Evolutionary conservation across 2,888 invertebrate species (phyloP).

Genomic region (Molorchus minor): DNA sequence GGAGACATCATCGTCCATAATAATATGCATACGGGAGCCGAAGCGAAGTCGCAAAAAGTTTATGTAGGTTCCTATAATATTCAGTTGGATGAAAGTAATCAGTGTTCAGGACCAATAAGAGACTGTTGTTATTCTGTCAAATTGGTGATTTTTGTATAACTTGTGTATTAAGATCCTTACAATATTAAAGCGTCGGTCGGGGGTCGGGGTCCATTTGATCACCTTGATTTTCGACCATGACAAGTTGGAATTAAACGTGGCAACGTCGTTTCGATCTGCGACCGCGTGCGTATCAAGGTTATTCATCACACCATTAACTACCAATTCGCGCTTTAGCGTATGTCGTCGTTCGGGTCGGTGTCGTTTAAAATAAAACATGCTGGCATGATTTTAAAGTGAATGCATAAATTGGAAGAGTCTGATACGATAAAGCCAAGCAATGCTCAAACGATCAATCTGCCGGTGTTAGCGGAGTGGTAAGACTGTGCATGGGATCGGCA

Average conservation of each 20-base stretch:
- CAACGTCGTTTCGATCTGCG: constrained; percentile 39
- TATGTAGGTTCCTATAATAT: background rate
- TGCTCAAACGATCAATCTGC: background rate
- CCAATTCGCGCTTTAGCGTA: constrained; percentile 19
- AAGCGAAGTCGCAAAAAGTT: background rate
- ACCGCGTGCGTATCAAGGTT: constrained; percentile 51
- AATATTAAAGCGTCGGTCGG: constrained; percentile 32
- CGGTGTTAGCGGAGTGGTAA: background rate
- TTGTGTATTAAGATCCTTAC: no score
- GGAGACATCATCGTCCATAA: background rate
- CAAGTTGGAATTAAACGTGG: constrained; percentile 36
- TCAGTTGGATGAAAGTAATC: background rate
- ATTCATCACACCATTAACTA: constrained; percentile 43
- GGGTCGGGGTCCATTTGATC: constrained; percentile 44
- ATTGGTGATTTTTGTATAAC: no score
- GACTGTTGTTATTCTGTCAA: no score
- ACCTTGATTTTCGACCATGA: constrained; percentile 47
- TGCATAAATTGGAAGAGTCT: background rate
- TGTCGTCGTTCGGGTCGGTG: background rate
- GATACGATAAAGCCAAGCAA: background rate
- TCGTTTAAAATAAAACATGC: background rate
- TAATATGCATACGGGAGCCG: background rate
- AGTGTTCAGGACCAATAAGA: no score
- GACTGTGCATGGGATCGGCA: background rate
- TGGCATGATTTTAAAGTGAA: background rate